Evolutionary conservation across 1,140 invertebrate species (phyloP), one percentile per base, ranked within the genome.

Genomic region (Armadillidium nasatum): DNA sequence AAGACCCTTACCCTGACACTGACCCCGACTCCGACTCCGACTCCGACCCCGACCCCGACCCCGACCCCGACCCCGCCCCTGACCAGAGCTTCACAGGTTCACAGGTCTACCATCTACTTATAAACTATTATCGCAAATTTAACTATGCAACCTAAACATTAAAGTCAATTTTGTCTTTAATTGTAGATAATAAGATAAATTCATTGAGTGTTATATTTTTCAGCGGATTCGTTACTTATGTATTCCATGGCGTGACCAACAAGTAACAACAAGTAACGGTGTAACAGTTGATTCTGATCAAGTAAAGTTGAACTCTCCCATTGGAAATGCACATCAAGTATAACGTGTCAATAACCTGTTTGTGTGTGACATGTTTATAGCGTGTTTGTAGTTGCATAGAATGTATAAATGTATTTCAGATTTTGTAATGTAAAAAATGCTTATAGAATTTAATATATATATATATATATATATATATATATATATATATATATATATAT

Each of bases 381-480:
- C 11, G 50, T 60, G 50, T 15, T 60, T 15, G 50, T 60, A 60
- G 19, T 15, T 13, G 11, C 50, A 60, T 19, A 19, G 11, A 4
- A 60, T 19, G 11, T 19, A 60, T 33, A 60, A 19, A 60, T 60
- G 50, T 15, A 15, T 60, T 13, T 19, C 11, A 15, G 50, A 60
- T 50, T 50, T 10, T 60, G 50, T 60, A 2, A 3, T 13, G 50
- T 13, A 15, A 15, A 60, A 13, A 19, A 15, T 13, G 19, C 50
- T 60, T 60, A 15, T 15, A 15, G 50, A 60, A 33, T 33, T 33
- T 60, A 60, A 60, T 1, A 3, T 60, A 60, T 15, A 15, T 60
- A 60, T 60, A 60, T 60, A 60, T 60, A 60, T 60, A 60, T 60
- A 60, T 60, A 60, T 60, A 60, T 60, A 60, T 60, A 60, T 60